phyloP scores from a whole-genome alignment of 2,797 vertebrate genomes.

The Eospalax fontanierii region DNA sequence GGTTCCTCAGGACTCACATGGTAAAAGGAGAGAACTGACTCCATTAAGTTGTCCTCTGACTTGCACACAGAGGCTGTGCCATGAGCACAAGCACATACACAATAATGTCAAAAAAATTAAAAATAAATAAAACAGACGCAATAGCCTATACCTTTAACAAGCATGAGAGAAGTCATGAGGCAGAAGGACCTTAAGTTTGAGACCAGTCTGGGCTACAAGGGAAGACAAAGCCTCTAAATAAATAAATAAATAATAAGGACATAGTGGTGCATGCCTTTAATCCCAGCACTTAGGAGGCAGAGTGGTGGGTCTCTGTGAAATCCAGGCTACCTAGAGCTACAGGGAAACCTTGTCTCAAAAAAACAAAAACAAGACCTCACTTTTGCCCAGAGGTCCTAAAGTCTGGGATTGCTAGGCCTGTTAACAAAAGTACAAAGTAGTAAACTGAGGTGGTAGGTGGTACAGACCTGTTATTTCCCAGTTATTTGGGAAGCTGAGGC shows the following conservation, averaged over 20 bases:
- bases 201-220: neutral
- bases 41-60: neutral
- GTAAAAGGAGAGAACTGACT: neutral
- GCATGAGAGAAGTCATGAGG: neutral
- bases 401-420: neutral
- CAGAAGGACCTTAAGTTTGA: neutral
- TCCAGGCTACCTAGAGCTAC: too few species aligned
- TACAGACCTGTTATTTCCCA: neutral
- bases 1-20: neutral
- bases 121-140: neutral
- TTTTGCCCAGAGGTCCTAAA: constrained; percentile 21
- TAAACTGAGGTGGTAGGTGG: neutral
- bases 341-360: too few species aligned
- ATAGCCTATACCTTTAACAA: neutral
- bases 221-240: neutral
- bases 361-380: neutral
- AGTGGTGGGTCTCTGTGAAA: too few species aligned
- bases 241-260: neutral
- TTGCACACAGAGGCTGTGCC: neutral
- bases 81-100: neutral
- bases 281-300: too few species aligned
- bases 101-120: neutral
- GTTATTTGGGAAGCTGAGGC: neutral
- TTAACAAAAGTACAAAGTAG: constrained; percentile 17
- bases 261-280: too few species aligned